Evolutionary conservation across 1,140 invertebrate species (phyloP), one percentile per base, ranked within the genome.

Genomic region (Streblospio benedicti): DNA sequence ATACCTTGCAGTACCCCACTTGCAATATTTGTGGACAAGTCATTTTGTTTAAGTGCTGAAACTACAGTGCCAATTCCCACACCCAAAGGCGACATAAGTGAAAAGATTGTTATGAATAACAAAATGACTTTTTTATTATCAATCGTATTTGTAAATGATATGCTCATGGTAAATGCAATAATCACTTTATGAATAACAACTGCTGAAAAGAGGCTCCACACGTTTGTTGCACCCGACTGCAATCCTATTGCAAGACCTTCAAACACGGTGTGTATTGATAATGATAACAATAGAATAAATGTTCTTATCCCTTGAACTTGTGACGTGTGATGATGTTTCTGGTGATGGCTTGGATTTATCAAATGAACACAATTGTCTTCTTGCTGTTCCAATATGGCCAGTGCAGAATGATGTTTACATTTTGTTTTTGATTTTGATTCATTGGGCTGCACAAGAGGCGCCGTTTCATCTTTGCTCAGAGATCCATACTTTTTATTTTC

Each of bases 181-280:
- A 93, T 89, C 51, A 91, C 82, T 75, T 93, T 93, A 73, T 93
- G 91, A 2, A 90, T 86, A 0, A 88, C 85, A 18, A 94, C 85
- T 1, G 90, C 91, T 6, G 84, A 84, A 61, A 92, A 87, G 81
- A 92, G 85, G 38, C 77, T 83, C 86, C 87, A 90, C 4, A 92
- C 86, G 41, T 84, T 81, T 1, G 76, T 75, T 14, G 82, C 68
- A 14, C 80, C 65, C 0, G 76, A 78, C 66, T 88, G 86, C 3
- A 89, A 71, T 1, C 88, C 88, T 5, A 90, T 85, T 0, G 88
- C 87, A 16, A 90, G 71, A 0, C 91, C 91, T 81, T 93, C 91
- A 68, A 93, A 91, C 0, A 92, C 76, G 66, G 91, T 88, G 71
- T 93, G 91, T 43, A 93, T 83, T 4, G 89, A 91, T 16, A 93